A percentile compares a stretch with the other conserved stretches of the same genome.
These are phyloP conservation scores for Platynereis dumerilii DNA, from an alignment of 2,888 invertebrate genomes.

Conservation along the genomic window DNA sequence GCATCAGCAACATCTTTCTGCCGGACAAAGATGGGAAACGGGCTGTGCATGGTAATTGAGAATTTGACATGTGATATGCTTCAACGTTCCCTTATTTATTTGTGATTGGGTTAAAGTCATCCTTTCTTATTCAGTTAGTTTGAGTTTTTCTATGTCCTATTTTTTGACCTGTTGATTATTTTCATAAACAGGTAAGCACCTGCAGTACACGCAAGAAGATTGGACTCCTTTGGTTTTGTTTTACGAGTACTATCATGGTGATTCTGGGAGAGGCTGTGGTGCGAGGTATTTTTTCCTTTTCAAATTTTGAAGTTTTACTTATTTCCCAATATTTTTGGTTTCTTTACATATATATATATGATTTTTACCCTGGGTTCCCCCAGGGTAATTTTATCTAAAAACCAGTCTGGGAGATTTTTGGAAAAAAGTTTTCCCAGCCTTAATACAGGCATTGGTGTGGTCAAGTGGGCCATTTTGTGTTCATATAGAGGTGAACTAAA, in stretches of 20 bases:
- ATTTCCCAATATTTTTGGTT: neutral
- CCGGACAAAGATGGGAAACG: conserved; percentile 53
- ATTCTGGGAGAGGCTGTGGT: conserved; percentile 62
- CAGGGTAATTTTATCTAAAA: no score
- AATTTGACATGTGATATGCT: neutral
- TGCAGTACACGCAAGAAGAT: conserved; percentile 35
- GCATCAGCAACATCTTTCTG: conserved; percentile 53
- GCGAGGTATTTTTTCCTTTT: conserved; percentile 51
- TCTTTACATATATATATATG: no score
- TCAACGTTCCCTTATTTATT: no score
- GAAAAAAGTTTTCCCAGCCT: no score
- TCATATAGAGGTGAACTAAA: no score
- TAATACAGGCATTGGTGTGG: neutral
- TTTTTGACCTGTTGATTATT: neutral
- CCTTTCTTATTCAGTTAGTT: neutral
- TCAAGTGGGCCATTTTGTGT: neutral
- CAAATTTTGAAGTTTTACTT: neutral
- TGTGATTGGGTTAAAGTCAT: no score
- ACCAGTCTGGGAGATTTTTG: no score
- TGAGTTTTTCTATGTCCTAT: neutral
- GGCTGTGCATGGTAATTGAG: conserved; percentile 59
- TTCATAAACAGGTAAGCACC: neutral
- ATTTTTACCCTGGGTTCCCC: neutral
- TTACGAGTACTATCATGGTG: conserved; percentile 63
- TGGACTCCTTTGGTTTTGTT: conserved; percentile 59